A percentile compares a stretch with the other conserved stretches of the same genome.
Evolutionary conservation across 2,888 invertebrate genomes (phyloP).

Genomic region (Sphaerophoria rueppellii): DNA sequence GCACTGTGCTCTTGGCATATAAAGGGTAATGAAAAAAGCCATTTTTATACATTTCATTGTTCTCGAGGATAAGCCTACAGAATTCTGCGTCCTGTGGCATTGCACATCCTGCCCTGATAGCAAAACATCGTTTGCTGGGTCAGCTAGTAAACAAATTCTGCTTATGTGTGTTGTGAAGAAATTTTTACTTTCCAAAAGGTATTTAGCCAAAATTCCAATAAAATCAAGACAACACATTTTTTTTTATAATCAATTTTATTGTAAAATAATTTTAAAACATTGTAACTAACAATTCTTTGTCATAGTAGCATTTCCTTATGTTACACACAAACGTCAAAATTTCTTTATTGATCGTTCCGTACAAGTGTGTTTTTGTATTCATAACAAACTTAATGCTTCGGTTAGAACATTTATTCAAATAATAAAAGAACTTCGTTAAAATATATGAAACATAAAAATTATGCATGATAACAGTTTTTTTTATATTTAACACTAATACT

Average conservation of each 20-base stretch:
- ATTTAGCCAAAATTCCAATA: background rate
- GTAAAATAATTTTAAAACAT: constrained; percentile 73
- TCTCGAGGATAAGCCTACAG: too few relatives aligned
- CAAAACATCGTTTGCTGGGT: too few relatives aligned
- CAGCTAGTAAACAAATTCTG: too few relatives aligned
- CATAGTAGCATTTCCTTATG: constrained; percentile 58
- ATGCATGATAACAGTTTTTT: background rate
- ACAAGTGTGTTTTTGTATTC: constrained; percentile 15
- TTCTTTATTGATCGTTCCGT: constrained; percentile 32
- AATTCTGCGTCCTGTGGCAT: too few relatives aligned
- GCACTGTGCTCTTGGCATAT: too few relatives aligned
- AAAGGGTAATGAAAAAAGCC: too few relatives aligned
- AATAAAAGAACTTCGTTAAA: constrained; percentile 23
- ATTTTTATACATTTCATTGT: too few relatives aligned
- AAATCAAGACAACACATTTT: constrained; percentile 5
- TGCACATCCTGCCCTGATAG: too few relatives aligned
- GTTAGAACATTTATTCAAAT: constrained; percentile 23
- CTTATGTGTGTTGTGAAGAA: too few relatives aligned
- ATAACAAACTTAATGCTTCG: constrained; percentile 35
- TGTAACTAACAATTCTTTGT: constrained; percentile 70
- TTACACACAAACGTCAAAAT: constrained; percentile 42
- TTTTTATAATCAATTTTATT: constrained; percentile 69
- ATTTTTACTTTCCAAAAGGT: too few relatives aligned
- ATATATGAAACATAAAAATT: constrained; percentile 21
- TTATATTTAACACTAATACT: constrained; percentile 22